Conservation (phyloP, 2,888 invertebrate species). For the Nemotelus nigrinus region DNA sequence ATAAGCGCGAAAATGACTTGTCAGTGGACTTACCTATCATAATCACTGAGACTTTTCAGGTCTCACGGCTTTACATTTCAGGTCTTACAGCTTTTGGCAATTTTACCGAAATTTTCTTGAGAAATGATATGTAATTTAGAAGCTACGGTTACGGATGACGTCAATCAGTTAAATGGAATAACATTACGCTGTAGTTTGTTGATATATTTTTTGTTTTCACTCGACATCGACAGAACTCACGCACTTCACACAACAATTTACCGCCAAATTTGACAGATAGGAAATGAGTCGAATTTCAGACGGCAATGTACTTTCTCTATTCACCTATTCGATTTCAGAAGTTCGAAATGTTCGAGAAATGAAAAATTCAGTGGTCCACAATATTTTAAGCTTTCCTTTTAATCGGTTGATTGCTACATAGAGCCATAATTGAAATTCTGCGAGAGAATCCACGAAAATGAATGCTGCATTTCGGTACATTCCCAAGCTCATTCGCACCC, state of each 20-base stretch:
- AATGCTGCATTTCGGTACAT: no score
- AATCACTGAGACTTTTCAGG: slow-evolving; percentile 48
- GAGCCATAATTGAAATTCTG: no score
- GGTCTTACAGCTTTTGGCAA: no score
- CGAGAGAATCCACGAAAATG: no score
- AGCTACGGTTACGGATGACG: neutral
- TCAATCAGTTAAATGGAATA: slow-evolving; percentile 46
- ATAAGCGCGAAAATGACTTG: slow-evolving; percentile 50
- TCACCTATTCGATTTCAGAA: no score
- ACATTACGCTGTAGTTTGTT: slow-evolving; percentile 61
- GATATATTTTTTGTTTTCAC: slow-evolving; percentile 55
- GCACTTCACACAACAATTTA: neutral
- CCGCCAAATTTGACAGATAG: slow-evolving; percentile 20
- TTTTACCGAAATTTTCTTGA: slow-evolving; percentile 57
- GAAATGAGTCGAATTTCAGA: neutral
- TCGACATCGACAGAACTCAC: neutral
- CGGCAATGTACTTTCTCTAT: neutral
- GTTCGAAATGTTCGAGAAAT: no score
- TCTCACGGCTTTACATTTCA: no score
- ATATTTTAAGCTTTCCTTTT: no score
- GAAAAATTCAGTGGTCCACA: no score
- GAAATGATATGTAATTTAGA: slow-evolving; percentile 62
- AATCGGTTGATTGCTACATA: no score
- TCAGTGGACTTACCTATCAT: slow-evolving; percentile 49
- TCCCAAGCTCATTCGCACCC: no score